phyloP scores from a whole-genome alignment of 2,888 invertebrate genomes.

The Drosophila macrospina region DNA sequence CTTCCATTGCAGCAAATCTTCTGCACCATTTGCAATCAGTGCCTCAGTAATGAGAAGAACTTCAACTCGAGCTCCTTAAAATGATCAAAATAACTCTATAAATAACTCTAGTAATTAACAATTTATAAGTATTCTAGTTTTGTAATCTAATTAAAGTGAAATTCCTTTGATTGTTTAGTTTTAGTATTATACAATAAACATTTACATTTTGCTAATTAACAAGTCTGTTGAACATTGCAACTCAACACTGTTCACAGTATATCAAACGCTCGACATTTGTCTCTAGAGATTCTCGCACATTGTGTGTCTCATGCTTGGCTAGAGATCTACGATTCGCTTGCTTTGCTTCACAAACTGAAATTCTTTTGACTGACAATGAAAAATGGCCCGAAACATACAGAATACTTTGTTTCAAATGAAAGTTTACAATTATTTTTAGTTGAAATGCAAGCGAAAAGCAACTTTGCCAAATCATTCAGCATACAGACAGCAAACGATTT shows the following conservation, averaged over 20 bases:
- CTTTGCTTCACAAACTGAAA: constrained; percentile 39
- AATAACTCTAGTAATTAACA: neutral
- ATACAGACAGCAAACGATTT: constrained; percentile 1
- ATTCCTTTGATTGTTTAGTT: constrained; percentile 10
- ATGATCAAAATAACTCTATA: constrained; percentile 9
- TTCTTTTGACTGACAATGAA: constrained; percentile 41
- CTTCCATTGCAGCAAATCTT: constrained; percentile 68
- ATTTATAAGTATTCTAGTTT: neutral
- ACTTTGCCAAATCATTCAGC: neutral
- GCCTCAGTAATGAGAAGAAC: constrained; percentile 75
- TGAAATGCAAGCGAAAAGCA: neutral
- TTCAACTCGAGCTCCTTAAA: constrained; percentile 60
- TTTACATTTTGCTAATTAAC: constrained; percentile 72
- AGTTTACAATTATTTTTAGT: neutral
- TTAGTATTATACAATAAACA: constrained; percentile 32
- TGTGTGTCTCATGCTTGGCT: constrained; percentile 46
- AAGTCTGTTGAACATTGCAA: constrained; percentile 44
- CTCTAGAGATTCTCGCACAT: constrained; percentile 39
- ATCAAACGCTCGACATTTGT: constrained; percentile 41
- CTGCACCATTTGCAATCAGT: constrained; percentile 77
- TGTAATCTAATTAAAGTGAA: neutral
- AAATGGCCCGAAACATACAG: neutral
- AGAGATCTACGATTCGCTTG: constrained; percentile 36
- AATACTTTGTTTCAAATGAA: constrained; percentile 11
- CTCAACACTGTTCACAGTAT: constrained; percentile 44